phyloP scores from a whole-genome alignment of 2,113 vertebrate genomes.

The Jaculus jaculus region DNA sequence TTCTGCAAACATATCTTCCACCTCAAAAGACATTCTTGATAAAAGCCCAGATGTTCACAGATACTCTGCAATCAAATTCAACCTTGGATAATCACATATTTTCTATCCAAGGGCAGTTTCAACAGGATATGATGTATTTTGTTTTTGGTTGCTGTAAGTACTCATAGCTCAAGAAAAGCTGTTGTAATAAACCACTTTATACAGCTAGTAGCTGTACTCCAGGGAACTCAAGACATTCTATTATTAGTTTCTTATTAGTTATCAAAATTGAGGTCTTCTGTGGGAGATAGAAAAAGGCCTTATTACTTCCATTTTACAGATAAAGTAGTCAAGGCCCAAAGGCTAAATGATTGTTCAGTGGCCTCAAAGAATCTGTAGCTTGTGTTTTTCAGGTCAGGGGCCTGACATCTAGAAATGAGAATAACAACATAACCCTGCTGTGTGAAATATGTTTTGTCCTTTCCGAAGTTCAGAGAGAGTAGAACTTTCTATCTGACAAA shows the following conservation, averaged over 20 bases:
- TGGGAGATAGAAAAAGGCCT: constrained; percentile 23
- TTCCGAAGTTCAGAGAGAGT: constrained; percentile 14
- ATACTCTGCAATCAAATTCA: constrained; percentile 62
- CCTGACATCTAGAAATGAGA: constrained; percentile 51
- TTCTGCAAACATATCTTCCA: constrained; percentile 30
- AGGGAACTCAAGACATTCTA: constrained; percentile 52
- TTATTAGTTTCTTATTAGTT: constrained; percentile 67
- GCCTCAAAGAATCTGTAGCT: not conserved
- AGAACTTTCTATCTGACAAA: constrained; percentile 31
- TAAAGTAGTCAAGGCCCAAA: constrained; percentile 67
- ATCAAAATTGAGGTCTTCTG: constrained; percentile 59
- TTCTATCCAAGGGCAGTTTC: constrained; percentile 69
- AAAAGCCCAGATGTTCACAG: constrained; percentile 68
- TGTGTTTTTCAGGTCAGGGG: constrained; percentile 4
- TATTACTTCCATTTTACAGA: constrained; percentile 73
- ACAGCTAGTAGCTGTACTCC: constrained; percentile 52
- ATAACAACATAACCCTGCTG: not conserved
- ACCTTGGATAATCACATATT: constrained; percentile 64
- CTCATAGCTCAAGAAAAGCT: constrained; percentile 47
- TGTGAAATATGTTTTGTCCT: constrained; percentile 53
- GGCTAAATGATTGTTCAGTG: constrained; percentile 51
- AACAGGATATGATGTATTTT: constrained; percentile 70
- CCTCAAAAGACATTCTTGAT: constrained; percentile 61
- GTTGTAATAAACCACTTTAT: constrained; percentile 61
- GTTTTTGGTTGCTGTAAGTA: constrained; percentile 64